phyloP scores from a whole-genome alignment of 2,797 vertebrate genomes.

The Capromys pilorides region DNA sequence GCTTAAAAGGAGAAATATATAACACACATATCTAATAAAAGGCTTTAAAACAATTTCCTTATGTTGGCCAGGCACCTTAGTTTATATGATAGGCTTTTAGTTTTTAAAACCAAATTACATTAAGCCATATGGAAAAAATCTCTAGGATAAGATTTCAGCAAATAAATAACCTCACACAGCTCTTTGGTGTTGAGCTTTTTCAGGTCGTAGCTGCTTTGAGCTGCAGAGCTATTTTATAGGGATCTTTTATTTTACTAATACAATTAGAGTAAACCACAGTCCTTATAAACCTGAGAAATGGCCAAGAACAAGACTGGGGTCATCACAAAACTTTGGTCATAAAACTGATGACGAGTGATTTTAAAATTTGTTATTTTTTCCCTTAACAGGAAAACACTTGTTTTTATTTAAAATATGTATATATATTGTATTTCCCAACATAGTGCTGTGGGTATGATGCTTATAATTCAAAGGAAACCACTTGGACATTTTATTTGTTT shows the following conservation, averaged over 20 bases:
- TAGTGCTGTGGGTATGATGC: constrained; percentile 14
- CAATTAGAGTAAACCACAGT: constrained; percentile 44
- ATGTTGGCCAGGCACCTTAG: constrained; percentile 70
- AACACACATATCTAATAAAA: constrained; percentile 74
- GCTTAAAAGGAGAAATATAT: constrained; percentile 75
- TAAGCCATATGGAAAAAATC: constrained; percentile 78
- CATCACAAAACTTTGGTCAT: constrained; percentile 24
- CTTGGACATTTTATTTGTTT: constrained; percentile 46
- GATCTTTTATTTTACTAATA: constrained; percentile 47
- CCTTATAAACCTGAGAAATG: constrained; percentile 33
- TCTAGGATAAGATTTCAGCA: constrained; percentile 83
- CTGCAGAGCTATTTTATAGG: constrained; percentile 66
- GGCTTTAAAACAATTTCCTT: constrained; percentile 72
- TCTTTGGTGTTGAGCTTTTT: constrained; percentile 64
- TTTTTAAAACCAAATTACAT: constrained; percentile 77
- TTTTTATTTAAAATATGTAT: constrained; percentile 60
- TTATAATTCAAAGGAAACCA: constrained; percentile 53
- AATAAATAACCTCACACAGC: constrained; percentile 79
- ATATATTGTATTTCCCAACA: background rate
- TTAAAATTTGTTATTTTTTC: constrained; percentile 56
- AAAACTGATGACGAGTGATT: constrained; percentile 10
- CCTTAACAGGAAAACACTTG: constrained; percentile 50
- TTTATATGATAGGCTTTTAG: constrained; percentile 82
- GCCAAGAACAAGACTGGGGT: constrained; percentile 2
- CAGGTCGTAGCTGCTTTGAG: constrained; percentile 48